A percentile compares a stretch with the other conserved stretches of the same genome.
Evolutionary conservation across 2,888 invertebrate genomes (phyloP).

Genomic region (Disparrhopalites patrizii): DNA sequence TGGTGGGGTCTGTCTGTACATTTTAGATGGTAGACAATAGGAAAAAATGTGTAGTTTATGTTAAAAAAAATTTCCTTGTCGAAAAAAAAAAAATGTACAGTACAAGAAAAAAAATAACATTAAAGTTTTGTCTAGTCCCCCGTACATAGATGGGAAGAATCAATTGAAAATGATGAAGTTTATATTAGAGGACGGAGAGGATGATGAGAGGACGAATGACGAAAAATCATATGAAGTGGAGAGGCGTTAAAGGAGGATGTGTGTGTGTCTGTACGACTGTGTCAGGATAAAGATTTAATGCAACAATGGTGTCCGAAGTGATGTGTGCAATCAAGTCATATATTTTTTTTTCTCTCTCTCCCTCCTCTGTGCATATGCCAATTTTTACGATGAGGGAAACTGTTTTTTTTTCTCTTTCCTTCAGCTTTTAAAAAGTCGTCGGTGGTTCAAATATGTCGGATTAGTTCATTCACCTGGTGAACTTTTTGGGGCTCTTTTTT

Average conservation of each 20-base stretch:
- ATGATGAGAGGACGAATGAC: not conserved
- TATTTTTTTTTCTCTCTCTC: constrained; percentile 37
- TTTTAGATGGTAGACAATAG: no score
- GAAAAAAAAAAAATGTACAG: no score
- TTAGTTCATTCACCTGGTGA: constrained; percentile 47
- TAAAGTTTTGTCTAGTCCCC: no score
- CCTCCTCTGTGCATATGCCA: constrained; percentile 32
- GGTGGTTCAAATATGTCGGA: constrained; percentile 22
- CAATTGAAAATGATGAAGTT: not conserved
- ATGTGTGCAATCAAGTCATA: constrained; percentile 40
- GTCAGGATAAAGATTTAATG: constrained; percentile 30
- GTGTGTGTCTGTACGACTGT: not conserved
- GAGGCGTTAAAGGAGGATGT: not conserved
- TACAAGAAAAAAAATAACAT: no score
- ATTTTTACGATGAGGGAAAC: constrained; percentile 40
- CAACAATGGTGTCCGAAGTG: constrained; percentile 33
- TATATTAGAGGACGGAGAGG: not conserved
- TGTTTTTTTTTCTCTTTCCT: constrained; percentile 23
- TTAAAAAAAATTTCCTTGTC: no score
- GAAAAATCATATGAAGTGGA: constrained; percentile 5
- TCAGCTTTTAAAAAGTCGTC: constrained; percentile 17
- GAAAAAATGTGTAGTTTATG: no score
- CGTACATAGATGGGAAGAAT: not conserved
- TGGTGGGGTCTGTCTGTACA: no score
- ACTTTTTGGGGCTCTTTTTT: constrained; percentile 39